Evolutionary conservation across 2,113 vertebrate species (phyloP).

Genomic region (Myrmophylax atrothorax): DNA sequence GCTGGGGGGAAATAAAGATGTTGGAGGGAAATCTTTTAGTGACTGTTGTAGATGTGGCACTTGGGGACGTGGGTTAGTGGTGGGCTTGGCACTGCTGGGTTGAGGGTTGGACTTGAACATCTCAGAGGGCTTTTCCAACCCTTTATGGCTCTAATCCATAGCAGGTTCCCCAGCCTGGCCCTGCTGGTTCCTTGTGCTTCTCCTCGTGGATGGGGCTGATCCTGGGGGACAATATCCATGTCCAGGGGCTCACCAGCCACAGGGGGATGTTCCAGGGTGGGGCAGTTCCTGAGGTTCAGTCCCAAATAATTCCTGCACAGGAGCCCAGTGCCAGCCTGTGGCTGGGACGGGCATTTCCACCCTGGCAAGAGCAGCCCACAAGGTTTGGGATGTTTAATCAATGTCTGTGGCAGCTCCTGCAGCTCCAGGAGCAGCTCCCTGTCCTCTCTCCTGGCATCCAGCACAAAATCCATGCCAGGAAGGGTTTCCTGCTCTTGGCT

Average conservation of each 20-base stretch:
- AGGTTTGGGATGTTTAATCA: background rate
- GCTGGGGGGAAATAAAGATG: background rate
- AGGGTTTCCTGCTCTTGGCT: background rate
- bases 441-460: background rate
- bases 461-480: fast-evolving
- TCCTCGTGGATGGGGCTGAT: background rate
- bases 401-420: background rate
- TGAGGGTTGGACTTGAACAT: background rate
- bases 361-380: background rate
- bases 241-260: background rate
- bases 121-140: background rate
- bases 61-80: fast-evolving
- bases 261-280: background rate
- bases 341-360: background rate
- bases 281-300: background rate
- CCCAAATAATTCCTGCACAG: background rate
- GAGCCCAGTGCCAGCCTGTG: background rate
- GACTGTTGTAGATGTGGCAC: background rate
- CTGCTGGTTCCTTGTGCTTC: background rate
- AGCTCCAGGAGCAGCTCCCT: background rate
- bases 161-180: background rate
- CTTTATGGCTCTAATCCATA: background rate
- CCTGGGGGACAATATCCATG: background rate
- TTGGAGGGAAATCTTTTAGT: background rate
- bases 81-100: background rate